Conservation (phyloP, 2,113 vertebrate genomes). For the Notiomystis cincta region DNA sequence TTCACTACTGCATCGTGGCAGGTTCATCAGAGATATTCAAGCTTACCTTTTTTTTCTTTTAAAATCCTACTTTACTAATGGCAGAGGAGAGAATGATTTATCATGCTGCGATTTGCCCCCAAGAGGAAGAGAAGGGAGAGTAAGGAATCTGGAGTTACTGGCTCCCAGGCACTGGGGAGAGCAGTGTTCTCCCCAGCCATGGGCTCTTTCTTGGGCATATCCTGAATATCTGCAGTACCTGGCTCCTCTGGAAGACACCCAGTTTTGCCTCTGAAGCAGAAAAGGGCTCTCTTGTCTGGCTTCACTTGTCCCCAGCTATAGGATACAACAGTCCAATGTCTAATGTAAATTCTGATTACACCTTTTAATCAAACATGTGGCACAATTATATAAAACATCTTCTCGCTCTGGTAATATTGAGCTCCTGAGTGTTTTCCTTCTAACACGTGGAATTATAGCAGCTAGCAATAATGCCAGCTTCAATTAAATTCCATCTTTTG, state of each 20-base stretch:
- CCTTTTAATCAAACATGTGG: background rate
- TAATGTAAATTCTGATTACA: background rate
- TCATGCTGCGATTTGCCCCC: background rate
- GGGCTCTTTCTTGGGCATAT: background rate
- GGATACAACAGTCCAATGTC: background rate
- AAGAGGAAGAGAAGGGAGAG: background rate
- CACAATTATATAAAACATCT: background rate
- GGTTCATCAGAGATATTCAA: background rate
- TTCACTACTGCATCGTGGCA: background rate
- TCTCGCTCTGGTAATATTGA: background rate
- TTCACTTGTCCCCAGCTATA: background rate
- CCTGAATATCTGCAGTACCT: background rate
- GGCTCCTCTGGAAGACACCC: background rate
- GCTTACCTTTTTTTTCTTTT: background rate
- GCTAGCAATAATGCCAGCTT: background rate
- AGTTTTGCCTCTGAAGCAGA: background rate
- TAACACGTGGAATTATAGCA: background rate
- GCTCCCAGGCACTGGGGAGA: background rate
- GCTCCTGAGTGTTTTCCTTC: background rate
- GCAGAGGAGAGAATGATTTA: background rate
- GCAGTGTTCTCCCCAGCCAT: fast-evolving
- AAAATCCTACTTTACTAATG: background rate
- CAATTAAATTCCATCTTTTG: conserved; percentile 12
- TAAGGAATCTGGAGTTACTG: background rate
- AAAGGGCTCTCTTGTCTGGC: background rate